Evolutionary conservation across 2,888 invertebrate genomes (phyloP).

Genomic region (Lochmaea capreae): DNA sequence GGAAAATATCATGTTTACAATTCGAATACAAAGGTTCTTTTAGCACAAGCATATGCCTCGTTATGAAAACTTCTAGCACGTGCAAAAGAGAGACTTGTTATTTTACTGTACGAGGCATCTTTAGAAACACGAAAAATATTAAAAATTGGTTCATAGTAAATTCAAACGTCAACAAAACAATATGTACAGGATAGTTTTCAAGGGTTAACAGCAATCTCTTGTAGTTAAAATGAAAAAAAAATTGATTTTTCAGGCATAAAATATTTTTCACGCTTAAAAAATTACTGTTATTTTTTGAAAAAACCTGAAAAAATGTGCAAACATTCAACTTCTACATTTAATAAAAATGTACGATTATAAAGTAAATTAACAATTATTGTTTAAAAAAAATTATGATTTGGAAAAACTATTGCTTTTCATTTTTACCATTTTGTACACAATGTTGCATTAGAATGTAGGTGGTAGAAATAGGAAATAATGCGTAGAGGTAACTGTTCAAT

Average conservation of each 20-base stretch:
- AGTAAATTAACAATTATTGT: constrained; percentile 7
- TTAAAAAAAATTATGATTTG: constrained; percentile 5
- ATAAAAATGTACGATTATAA: constrained; percentile 45
- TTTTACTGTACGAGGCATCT: not conserved
- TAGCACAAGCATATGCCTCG: no score
- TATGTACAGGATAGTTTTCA: constrained; percentile 12
- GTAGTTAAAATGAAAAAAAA: not conserved
- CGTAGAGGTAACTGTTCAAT: constrained; percentile 44
- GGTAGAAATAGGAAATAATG: constrained; percentile 40
- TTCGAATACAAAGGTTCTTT: no score
- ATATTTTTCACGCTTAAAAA: not conserved
- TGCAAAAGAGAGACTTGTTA: no score
- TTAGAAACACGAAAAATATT: not conserved
- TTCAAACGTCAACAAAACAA: constrained; percentile 25
- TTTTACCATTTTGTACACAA: constrained; percentile 49
- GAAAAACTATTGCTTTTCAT: constrained; percentile 46
- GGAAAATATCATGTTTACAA: no score
- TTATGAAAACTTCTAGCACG: no score
- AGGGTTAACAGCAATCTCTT: constrained; percentile 11
- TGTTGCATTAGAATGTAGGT: constrained; percentile 47
- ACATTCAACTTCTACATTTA: not conserved
- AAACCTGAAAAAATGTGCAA: constrained; percentile 31
- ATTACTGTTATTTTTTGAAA: constrained; percentile 18
- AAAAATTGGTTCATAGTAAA: constrained; percentile 12
- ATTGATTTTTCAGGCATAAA: not conserved